Evolutionary conservation across 2,113 vertebrate genomes (phyloP), one percentile per base, ranked within the genome.

Genomic region (Ranitomeya variabilis): DNA sequence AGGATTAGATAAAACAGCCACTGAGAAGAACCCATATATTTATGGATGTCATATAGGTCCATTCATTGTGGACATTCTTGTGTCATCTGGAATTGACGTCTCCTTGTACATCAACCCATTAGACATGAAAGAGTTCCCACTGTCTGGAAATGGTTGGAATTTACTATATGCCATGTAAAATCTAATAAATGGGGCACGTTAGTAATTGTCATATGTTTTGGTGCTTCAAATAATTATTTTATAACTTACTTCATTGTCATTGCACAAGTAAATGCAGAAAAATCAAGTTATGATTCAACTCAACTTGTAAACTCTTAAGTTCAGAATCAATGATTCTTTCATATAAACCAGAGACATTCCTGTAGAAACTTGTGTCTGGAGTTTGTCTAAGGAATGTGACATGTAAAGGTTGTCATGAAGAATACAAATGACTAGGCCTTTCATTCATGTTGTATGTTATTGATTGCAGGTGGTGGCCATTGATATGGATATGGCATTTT

Each of bases 401-500:
- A 31, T 83, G 51, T 84, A 71, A 59, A 73, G 66, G 26, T 83
- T 66, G 26, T 67, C 26, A 51, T 67, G 23, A 74, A 45, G 10
- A 76, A 74, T 85, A 31, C 19, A 60, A 59, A 59, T 85, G n/a
- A 73, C 69, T 85, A 21, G 26, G 9, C 8, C 71, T 59, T 21
- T 82, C 16, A 52, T 86, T n/a, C 64, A 69, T 37, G 19, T 80
- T 45, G 67, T 26, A 10, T 89, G 91, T 83, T 57, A 91, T 90
- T 91, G 76, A 26, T 94, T 90, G 6, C 92, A 99, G 98, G 98
- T 99, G 78, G 97, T 98, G 55, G 98, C 98, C 31, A 99, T 99
- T 12, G 98, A 99, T 55, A 97, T 99, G 92, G 98, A 99, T 94
- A 99, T 99, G 98, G 97, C 97, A 55, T 99, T 99, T 94, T 99